These are phyloP conservation scores for Drosophila equinoxialis DNA, from an alignment of 1,140 invertebrate species.

Conservation along the genomic window DNA sequence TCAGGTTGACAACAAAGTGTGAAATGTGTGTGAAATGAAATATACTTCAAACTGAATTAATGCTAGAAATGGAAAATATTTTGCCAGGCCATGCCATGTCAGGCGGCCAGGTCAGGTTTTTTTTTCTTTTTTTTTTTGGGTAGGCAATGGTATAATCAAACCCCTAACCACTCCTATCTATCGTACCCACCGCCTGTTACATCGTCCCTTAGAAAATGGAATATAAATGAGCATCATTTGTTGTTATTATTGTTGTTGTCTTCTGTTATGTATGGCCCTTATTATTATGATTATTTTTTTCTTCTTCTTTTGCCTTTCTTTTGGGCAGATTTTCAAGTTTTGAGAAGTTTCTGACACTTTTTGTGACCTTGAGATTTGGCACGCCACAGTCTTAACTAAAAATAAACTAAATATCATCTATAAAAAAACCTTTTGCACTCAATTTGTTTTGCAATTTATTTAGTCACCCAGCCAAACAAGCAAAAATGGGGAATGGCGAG, in stretches of 20 bases:
- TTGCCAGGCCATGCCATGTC: neutral
- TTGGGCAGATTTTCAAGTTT: conserved; percentile 18
- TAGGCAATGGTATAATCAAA: too few species aligned
- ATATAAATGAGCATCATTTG: conserved; percentile 68
- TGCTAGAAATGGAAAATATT: conserved; percentile 22
- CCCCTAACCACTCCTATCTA: too few species aligned
- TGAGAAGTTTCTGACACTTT: conserved; percentile 26
- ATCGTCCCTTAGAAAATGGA: conserved; percentile 44
- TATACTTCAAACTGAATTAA: conserved; percentile 51
- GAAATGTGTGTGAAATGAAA: conserved; percentile 40
- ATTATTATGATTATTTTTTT: neutral
- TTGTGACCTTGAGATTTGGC: conserved; percentile 15
- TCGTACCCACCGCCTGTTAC: too few species aligned
- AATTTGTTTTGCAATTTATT: conserved; percentile 61
- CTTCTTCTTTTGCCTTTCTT: conserved; percentile 5
- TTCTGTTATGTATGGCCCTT: conserved; percentile 22
- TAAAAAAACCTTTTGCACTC: conserved; percentile 20
- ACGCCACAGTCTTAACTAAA: conserved; percentile 17
- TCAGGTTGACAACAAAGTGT: conserved; percentile 18
- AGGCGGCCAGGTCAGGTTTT: too few species aligned
- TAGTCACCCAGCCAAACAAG: neutral
- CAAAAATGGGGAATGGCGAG: neutral
- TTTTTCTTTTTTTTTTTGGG: too few species aligned
- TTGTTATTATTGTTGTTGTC: conserved; percentile 13
- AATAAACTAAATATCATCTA: conserved; percentile 24